Percentiles rank a stretch among this genome's conserved stretches.
phyloP scores from a whole-genome alignment of 2,797 vertebrate genomes.

The Hoplostethus atlanticus region DNA sequence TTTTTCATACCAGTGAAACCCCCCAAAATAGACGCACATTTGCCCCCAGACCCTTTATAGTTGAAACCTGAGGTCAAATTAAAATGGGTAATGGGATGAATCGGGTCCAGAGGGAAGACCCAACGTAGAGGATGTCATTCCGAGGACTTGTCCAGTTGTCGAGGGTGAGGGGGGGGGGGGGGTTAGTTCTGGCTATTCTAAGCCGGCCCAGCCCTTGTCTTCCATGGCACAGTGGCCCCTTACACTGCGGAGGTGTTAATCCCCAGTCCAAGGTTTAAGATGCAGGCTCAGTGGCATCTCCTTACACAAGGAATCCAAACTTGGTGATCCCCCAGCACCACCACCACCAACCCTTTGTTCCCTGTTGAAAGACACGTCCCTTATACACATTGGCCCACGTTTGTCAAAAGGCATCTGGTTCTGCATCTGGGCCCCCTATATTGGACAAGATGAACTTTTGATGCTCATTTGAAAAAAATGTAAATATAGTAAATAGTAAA shows the following conservation, averaged over 20 bases:
- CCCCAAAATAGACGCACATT: background rate
- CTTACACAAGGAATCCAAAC: conserved; percentile 16
- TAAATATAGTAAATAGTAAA: too few relatives aligned
- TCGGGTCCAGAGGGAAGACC: background rate
- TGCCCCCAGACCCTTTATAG: background rate
- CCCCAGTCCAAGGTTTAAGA: conserved; percentile 49
- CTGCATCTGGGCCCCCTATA: background rate
- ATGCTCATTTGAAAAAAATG: too few relatives aligned
- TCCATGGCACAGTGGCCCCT: conserved; percentile 40
- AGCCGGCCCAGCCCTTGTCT: conserved; percentile 53
- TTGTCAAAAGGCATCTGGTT: background rate
- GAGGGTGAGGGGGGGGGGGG: background rate
- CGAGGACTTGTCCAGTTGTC: conserved; percentile 65
- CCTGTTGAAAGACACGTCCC: conserved; percentile 87
- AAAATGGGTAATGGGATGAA: conserved; percentile 10
- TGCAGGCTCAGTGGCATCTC: background rate
- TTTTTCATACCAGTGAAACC: background rate
- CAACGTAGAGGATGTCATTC: conserved; percentile 12
- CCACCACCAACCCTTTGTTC: conserved; percentile 73
- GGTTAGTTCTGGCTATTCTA: conserved; percentile 74
- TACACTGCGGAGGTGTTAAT: conserved; percentile 50
- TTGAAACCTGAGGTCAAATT: background rate
- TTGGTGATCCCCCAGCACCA: conserved; percentile 11
- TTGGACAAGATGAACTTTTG: too few relatives aligned
- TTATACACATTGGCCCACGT: background rate